phyloP scores from a whole-genome alignment of 1,140 invertebrate species.

The Euschistus heros region DNA sequence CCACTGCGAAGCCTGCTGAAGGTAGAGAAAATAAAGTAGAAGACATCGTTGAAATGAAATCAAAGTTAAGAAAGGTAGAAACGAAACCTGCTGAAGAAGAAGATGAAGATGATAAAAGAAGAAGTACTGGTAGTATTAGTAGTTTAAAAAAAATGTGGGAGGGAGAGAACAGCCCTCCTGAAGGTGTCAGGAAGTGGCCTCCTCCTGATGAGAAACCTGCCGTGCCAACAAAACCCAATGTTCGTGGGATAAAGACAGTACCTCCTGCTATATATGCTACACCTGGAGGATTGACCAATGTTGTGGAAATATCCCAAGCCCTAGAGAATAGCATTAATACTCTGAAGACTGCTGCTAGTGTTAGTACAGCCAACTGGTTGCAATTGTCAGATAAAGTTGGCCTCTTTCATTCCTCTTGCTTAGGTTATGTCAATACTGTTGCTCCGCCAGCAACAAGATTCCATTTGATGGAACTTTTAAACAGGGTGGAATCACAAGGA shows the following conservation, averaged over 20 bases:
- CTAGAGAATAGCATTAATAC: constrained; percentile 54
- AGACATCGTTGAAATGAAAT: constrained; percentile 70
- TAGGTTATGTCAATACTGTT: constrained; percentile 54
- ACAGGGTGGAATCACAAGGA: constrained; percentile 67
- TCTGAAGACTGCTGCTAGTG: constrained; percentile 45
- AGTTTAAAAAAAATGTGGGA: constrained; percentile 89
- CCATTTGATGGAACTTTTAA: constrained; percentile 75
- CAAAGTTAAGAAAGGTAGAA: constrained; percentile 71
- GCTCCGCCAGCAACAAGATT: constrained; percentile 79
- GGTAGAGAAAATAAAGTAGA: constrained; percentile 39
- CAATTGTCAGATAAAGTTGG: constrained; percentile 76
- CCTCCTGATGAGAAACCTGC: constrained; percentile 50
- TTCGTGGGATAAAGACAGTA: constrained; percentile 35
- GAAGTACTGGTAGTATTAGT: constrained; percentile 84
- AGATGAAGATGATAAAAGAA: constrained; percentile 72
- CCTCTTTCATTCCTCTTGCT: constrained; percentile 63
- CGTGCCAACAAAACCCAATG: constrained; percentile 54
- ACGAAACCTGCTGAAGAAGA: constrained; percentile 40
- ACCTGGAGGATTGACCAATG: constrained; percentile 43
- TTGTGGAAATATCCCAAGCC: constrained; percentile 55
- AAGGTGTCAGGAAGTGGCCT: constrained; percentile 47
- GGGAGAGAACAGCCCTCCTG: constrained; percentile 48
- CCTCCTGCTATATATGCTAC: constrained; percentile 51
- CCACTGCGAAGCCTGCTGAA: constrained; percentile 59
- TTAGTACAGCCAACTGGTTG: constrained; percentile 58